phyloP scores from a whole-genome alignment of 2,113 vertebrate genomes.

The Willisornis vidua region DNA sequence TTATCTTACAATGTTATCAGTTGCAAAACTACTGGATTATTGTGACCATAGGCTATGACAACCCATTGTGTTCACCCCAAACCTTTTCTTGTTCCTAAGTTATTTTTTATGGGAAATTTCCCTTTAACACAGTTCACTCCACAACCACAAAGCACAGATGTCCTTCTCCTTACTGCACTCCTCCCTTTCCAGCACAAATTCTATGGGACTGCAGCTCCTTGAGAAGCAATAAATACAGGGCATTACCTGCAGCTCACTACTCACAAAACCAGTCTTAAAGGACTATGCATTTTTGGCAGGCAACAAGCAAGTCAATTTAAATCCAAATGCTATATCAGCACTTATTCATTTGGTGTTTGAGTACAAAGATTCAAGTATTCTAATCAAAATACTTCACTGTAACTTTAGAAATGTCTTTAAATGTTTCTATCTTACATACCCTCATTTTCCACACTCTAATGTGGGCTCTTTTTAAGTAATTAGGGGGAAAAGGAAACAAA shows the following conservation, averaged over 20 bases:
- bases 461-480: neutral
- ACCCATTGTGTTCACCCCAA: neutral
- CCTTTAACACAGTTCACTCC: neutral
- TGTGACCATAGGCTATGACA: neutral
- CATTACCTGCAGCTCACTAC: neutral
- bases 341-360: neutral
- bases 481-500: too few species aligned
- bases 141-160: neutral
- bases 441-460: neutral
- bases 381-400: neutral
- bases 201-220: neutral
- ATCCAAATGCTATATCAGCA: neutral
- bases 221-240: neutral
- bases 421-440: neutral
- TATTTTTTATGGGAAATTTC: neutral
- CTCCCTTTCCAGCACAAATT: neutral
- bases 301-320: neutral
- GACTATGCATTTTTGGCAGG: neutral
- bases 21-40: neutral
- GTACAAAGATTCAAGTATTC: neutral
- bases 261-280: neutral
- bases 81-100: neutral
- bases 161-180: neutral
- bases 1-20: constrained; percentile 20
- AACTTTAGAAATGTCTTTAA: neutral